Evolutionary conservation across 2,797 vertebrate genomes (phyloP).

Genomic region (Pipistrellus nathusii): DNA sequence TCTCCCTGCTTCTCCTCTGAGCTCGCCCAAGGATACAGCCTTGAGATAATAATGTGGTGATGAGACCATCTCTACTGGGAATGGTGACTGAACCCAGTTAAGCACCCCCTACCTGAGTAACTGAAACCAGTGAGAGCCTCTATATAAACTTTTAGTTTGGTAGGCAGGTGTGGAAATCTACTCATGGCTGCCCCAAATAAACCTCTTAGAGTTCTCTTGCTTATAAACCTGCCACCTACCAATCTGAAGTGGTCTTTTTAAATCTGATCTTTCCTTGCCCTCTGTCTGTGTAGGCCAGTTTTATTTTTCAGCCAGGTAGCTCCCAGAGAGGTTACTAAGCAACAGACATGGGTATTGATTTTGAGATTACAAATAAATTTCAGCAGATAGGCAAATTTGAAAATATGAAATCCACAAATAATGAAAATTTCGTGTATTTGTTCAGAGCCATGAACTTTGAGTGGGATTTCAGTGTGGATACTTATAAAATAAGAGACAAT

Average conservation of each 20-base stretch:
- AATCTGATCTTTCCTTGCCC: neutral
- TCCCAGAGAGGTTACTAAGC: neutral
- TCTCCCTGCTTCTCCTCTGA: neutral
- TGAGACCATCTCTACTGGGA: neutral
- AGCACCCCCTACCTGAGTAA: neutral
- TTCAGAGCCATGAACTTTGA: neutral
- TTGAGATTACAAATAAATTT: neutral
- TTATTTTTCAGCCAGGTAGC: neutral
- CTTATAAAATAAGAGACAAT: neutral
- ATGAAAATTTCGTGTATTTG: neutral
- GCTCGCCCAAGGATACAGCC: neutral
- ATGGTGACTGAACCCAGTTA: neutral
- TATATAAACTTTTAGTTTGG: neutral
- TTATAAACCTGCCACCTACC: neutral
- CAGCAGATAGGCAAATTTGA: neutral
- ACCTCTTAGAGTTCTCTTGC: neutral
- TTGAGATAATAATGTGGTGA: neutral
- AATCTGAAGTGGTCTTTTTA: neutral
- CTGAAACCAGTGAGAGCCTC: neutral
- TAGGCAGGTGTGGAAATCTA: neutral
- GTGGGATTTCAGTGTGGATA: neutral
- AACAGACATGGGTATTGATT: neutral
- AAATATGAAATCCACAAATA: neutral
- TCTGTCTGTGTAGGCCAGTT: neutral
- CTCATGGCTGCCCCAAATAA: neutral